Percentiles rank a stretch among this genome's conserved stretches.
phyloP scores from a whole-genome alignment of 2,113 vertebrate genomes.

The Diglossa brunneiventris region DNA sequence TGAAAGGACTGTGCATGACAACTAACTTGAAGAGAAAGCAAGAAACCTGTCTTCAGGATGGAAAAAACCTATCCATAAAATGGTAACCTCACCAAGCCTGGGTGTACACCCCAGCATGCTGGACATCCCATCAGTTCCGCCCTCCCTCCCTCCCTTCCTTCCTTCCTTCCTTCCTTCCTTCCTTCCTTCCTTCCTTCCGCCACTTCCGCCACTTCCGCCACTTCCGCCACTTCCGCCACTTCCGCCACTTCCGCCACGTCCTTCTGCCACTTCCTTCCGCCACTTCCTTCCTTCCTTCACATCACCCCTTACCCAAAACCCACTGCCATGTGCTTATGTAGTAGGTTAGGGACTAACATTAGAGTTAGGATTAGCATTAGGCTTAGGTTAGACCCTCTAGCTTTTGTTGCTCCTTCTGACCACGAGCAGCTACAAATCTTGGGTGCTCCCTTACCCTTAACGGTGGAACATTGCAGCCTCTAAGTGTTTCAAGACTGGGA shows the following conservation, averaged over 20 bases:
- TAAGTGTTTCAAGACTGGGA: neutral
- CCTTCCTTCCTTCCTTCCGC: too few species aligned
- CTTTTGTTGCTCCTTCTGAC: neutral
- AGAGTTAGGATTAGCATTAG: too few species aligned
- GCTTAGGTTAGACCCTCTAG: neutral
- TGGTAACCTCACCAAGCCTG: neutral
- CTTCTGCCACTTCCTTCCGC: neutral
- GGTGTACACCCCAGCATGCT: neutral
- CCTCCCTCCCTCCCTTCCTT: neutral
- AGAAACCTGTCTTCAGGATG: neutral
- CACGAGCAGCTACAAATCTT: neutral
- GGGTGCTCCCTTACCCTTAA: neutral
- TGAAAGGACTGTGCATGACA: neutral
- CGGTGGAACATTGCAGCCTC: neutral
- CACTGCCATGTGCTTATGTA: neutral
- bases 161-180: rapidly evolving
- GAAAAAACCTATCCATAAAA: neutral
- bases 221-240: too few species aligned
- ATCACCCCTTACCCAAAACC: neutral
- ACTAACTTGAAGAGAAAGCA: neutral
- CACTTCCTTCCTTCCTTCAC: too few species aligned
- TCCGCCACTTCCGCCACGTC: neutral
- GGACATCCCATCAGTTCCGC: neutral
- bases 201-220: too few species aligned
- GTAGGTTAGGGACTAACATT: neutral